A percentile compares a stretch with the other conserved stretches of the same genome.
phyloP scores from a whole-genome alignment of 1,140 invertebrate species.

The Phthorimaea operculella region DNA sequence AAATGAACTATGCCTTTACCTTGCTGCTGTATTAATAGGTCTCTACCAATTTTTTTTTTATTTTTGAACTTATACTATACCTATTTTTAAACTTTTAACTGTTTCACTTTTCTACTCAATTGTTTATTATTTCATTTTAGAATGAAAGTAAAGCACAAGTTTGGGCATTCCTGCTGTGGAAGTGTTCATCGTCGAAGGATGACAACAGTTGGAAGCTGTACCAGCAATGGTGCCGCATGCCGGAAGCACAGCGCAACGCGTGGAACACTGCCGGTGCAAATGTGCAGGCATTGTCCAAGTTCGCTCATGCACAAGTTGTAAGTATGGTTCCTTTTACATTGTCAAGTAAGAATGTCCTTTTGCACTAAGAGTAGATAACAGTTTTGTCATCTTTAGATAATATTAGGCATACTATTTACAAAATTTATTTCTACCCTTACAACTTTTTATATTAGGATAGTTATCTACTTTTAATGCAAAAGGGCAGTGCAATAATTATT shows the following conservation, averaged over 20 bases:
- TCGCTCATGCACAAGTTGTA: constrained; percentile 65
- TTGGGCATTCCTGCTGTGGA: constrained; percentile 87
- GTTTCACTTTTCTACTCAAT: too few species aligned
- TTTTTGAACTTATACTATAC: too few species aligned
- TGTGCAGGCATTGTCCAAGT: constrained; percentile 74
- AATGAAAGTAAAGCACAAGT: constrained; percentile 83
- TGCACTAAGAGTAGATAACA: not conserved
- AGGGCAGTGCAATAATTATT: not conserved
- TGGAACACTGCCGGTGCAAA: constrained; percentile 83
- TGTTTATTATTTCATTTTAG: constrained; percentile 37
- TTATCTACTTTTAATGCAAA: constrained; percentile 1
- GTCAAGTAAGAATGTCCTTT: not conserved
- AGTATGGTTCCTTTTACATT: constrained; percentile 21
- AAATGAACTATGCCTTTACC: too few species aligned
- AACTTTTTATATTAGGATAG: not conserved
- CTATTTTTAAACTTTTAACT: too few species aligned
- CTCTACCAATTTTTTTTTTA: too few species aligned
- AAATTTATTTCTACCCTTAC: not conserved
- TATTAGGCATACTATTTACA: too few species aligned
- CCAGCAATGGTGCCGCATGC: constrained; percentile 84
- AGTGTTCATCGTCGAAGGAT: constrained; percentile 73
- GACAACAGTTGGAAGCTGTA: constrained; percentile 81
- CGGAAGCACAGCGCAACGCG: constrained; percentile 74
- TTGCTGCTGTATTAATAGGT: too few species aligned
- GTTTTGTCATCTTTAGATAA: not conserved